A percentile compares a stretch with the other conserved stretches of the same genome.
These are phyloP conservation scores for Chelonoidis abingdonii DNA, from an alignment of 2,113 vertebrate genomes.

Conservation along the genomic window DNA sequence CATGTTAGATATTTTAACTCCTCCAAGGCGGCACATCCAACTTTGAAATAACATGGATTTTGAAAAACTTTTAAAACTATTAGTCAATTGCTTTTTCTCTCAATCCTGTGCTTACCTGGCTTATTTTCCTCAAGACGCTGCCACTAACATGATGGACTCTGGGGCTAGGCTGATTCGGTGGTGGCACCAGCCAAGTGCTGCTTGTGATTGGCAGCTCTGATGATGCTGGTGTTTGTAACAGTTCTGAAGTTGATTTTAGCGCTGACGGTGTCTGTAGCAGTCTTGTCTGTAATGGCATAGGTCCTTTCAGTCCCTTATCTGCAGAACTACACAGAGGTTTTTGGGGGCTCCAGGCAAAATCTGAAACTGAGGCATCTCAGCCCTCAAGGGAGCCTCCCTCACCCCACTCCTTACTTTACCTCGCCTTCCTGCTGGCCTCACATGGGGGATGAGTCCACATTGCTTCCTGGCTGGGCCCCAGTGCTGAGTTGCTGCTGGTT, in stretches of 20 bases:
- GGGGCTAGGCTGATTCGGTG: neutral
- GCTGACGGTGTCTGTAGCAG: neutral
- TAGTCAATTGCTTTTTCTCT: neutral
- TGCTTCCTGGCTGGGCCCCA: neutral
- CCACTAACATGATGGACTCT: neutral
- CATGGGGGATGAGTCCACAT: neutral
- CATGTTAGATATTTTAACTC: neutral
- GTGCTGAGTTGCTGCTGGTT: neutral
- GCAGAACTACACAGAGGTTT: neutral
- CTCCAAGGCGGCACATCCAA: neutral
- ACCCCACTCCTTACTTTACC: neutral
- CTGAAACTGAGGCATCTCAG: neutral
- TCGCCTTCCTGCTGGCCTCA: neutral
- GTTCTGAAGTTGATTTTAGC: conserved; percentile 5
- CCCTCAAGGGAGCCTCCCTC: neutral
- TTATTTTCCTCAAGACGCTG: neutral
- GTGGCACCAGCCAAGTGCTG: neutral
- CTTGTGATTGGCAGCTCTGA: neutral
- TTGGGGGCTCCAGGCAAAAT: neutral
- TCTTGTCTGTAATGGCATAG: neutral
- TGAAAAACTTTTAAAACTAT: neutral
- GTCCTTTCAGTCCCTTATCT: neutral
- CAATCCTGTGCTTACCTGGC: neutral
- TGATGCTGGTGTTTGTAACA: neutral
- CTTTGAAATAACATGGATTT: neutral